Evolutionary conservation across 2,113 vertebrate genomes (phyloP).

Genomic region (Zosterops lateralis): DNA sequence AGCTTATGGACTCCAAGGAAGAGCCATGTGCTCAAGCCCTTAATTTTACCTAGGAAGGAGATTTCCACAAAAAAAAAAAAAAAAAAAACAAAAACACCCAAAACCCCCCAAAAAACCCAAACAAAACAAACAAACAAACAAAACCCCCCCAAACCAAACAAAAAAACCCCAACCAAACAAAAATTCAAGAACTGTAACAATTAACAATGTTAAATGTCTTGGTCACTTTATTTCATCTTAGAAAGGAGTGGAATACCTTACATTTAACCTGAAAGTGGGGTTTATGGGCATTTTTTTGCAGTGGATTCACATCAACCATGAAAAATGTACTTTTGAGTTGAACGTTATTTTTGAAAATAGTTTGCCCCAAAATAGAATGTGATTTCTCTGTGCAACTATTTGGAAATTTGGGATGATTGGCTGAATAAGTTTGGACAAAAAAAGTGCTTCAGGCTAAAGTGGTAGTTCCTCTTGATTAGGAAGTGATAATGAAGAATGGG

Average conservation of each 20-base stretch:
- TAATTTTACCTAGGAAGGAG: neutral
- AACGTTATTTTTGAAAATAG: neutral
- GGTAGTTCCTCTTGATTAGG: neutral
- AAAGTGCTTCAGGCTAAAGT: neutral
- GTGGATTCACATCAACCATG: neutral
- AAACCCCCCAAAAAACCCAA: no score
- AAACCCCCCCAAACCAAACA: no score
- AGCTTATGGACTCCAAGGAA: neutral
- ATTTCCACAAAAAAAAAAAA: neutral
- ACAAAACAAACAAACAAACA: no score
- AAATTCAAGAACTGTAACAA: neutral
- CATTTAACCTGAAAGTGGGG: neutral
- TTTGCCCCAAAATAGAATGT: neutral
- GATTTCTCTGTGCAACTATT: neutral
- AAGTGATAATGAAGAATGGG: neutral
- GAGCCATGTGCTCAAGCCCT: neutral
- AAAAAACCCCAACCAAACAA: no score
- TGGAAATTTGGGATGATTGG: neutral
- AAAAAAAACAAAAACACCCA: no score
- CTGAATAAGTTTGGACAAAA: neutral
- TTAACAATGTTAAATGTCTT: neutral
- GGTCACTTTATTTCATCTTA: neutral
- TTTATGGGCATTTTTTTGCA: neutral
- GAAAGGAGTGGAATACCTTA: neutral
- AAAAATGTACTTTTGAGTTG: neutral